Percentiles rank a stretch among this genome's conserved stretches.
phyloP scores from a whole-genome alignment of 2,797 vertebrate genomes.

The Chloroceryle amazona region DNA sequence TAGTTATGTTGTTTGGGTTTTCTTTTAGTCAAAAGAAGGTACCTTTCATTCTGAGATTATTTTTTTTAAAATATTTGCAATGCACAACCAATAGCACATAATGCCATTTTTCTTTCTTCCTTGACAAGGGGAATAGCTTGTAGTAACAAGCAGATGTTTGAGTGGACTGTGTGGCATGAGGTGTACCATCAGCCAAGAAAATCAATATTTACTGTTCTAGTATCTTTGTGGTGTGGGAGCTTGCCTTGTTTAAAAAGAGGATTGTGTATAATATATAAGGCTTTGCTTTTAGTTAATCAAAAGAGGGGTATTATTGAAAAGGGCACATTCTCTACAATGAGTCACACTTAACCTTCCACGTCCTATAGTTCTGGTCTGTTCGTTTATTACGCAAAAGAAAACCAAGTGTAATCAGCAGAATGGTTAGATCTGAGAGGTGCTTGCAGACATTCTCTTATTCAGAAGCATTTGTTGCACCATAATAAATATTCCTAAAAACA shows the following conservation, averaged over 20 bases:
- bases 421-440: not conserved
- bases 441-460: not conserved
- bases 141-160: constrained; percentile 80
- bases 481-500: not conserved
- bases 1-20: not conserved
- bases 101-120: constrained; percentile 79
- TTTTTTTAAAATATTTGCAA: constrained; percentile 90
- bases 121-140: constrained; percentile 75
- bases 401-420: not conserved
- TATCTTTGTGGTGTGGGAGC: constrained; percentile 80
- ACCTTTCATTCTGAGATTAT: constrained; percentile 82
- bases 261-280: constrained; percentile 63
- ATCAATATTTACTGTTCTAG: constrained; percentile 89
- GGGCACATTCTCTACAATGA: not conserved
- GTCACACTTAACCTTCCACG: constrained; percentile 22
- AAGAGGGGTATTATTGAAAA: constrained; percentile 43
- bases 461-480: not conserved
- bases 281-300: constrained; percentile 62
- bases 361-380: not conserved
- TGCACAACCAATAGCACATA: constrained; percentile 78
- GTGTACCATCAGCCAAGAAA: constrained; percentile 78
- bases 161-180: constrained; percentile 75
- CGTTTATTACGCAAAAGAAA: not conserved
- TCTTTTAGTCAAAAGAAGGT: constrained; percentile 78
- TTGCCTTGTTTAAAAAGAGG: constrained; percentile 76